Conservation (phyloP, 2,113 vertebrate species). For the Oreochromis tanganicae region DNA sequence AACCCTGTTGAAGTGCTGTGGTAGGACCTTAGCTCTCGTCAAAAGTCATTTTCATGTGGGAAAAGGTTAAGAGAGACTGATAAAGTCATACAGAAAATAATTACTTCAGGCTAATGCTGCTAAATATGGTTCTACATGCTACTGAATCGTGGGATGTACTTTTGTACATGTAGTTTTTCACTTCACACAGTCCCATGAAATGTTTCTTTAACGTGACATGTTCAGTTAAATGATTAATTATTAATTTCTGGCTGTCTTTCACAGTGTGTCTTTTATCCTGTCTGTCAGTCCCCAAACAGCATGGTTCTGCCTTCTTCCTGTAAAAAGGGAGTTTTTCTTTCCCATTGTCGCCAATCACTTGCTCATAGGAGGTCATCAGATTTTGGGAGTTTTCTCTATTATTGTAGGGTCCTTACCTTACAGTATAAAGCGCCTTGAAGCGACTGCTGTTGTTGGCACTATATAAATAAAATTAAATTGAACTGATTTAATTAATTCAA, state of each 20-base stretch:
- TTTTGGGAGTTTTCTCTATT: background rate
- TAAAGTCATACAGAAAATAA: background rate
- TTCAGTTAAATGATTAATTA: background rate
- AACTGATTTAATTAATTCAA: background rate
- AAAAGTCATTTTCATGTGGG: background rate
- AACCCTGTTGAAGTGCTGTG: background rate
- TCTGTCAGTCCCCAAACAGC: background rate
- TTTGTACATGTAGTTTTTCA: background rate
- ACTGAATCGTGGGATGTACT: background rate
- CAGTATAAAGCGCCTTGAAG: background rate
- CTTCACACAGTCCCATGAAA: background rate
- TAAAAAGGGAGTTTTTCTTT: background rate
- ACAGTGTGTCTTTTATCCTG: background rate
- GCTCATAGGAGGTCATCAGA: background rate
- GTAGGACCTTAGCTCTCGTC: background rate
- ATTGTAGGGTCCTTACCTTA: background rate
- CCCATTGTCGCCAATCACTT: background rate
- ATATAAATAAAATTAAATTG: background rate
- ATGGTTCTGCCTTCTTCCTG: background rate
- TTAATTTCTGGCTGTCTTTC: background rate
- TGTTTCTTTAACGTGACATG: background rate
- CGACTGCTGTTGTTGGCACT: background rate
- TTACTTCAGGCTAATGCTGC: background rate
- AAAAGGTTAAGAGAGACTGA: background rate
- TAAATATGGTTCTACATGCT: background rate